Evolutionary conservation across 2,113 vertebrate species (phyloP), one percentile per base, ranked within the genome.

Genomic region (Polypterus bichir): DNA sequence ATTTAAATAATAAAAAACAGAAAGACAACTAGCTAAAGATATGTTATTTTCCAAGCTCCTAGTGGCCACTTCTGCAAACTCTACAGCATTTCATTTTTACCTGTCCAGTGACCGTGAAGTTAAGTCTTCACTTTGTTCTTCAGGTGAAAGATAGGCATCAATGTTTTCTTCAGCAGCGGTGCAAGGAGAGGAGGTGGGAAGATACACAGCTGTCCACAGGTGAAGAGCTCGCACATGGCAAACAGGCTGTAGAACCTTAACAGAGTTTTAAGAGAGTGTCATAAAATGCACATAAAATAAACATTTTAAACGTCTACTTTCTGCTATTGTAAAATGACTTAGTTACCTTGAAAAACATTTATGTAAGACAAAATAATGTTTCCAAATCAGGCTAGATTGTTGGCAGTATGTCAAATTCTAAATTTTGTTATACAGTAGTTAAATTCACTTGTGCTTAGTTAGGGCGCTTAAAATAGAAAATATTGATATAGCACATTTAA

Each of bases 141-240:
- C 85, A 0, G 89, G 81, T 7, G 91, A 87, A 68, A 90, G 80
- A 76, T 94, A 98, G 65, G 93, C 83, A 66, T 95, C 92, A 89
- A 94, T 86, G 8, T 86, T 87, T 10, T 96, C 94, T 64, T 95
- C 93, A 45, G 92, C 89, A 54, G 93, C 91, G 0, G 93, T 93
- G 70, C 93, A 94, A 0, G 96, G 94, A 0, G 92, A 95, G 4
- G 96, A 93, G 2, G 91, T 89, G 3, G 95, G 95, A 65, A 99
- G 85, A 72, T 98, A 99, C n/a, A 99, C 88, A 0, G 94, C 91
- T 6, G 95, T 94, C 96, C 96, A 99, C 73, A 99, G 77, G 61
- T 97, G 91, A 64, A 99, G 80, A 0, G 94, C 95, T 4, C 96
- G 89, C 7, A 97, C 97, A 0, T 99, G 96, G 80, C 94, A 99